Evolutionary conservation across 2,797 vertebrate species (phyloP).

Genomic region (Sternotherus odoratus): DNA sequence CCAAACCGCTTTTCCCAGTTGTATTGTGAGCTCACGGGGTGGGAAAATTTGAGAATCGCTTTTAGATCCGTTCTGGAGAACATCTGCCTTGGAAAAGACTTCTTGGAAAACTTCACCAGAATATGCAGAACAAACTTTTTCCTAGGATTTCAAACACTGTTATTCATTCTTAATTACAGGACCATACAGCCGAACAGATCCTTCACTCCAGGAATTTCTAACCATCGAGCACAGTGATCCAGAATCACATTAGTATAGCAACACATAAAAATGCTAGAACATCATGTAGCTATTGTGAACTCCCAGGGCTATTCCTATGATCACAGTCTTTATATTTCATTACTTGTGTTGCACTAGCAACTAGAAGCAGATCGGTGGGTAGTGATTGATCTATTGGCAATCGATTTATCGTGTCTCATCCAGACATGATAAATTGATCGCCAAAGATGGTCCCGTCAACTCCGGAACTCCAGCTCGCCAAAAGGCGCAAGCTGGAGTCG

Average conservation of each 20-base stretch:
- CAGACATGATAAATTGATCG: too few species aligned
- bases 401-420: too few species aligned
- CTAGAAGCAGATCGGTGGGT: too few species aligned
- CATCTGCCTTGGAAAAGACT: background rate
- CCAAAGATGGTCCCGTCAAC: too few species aligned
- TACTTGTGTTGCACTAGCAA: background rate
- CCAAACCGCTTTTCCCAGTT: background rate
- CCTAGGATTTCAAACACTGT: background rate
- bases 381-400: too few species aligned
- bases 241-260: background rate
- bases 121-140: background rate
- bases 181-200: background rate
- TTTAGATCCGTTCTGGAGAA: conserved; percentile 12
- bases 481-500: too few species aligned
- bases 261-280: too few species aligned
- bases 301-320: background rate
- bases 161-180: background rate
- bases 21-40: background rate
- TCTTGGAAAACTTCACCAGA: background rate
- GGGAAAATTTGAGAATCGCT: conserved; percentile 11
- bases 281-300: background rate
- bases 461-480: too few species aligned
- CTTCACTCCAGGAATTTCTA: conserved; percentile 20
- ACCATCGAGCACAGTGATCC: background rate
- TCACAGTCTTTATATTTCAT: background rate